Evolutionary conservation across 1,140 invertebrate species (phyloP).

Genomic region (Amyelois transitella): DNA sequence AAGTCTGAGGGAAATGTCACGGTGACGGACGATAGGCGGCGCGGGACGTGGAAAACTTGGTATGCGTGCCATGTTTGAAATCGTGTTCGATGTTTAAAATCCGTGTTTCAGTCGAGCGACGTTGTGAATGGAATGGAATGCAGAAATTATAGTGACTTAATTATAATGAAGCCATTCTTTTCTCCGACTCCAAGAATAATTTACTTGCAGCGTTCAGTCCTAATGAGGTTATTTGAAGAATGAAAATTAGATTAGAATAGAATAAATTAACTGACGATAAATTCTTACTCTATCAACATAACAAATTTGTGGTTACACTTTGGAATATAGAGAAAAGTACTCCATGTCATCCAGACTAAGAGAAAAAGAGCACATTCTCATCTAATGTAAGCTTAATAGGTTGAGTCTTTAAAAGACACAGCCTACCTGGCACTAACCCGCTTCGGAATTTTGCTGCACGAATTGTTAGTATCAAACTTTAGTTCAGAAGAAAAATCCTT

Average conservation of each 20-base stretch:
- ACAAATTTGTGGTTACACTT: too few species aligned
- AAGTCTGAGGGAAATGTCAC: conserved; percentile 49
- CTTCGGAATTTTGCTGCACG: too few species aligned
- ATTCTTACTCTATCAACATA: too few species aligned
- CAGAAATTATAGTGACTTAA: not conserved
- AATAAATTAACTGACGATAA: too few species aligned
- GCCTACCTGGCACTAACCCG: too few species aligned
- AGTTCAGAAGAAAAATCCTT: too few species aligned
- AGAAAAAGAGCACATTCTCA: too few species aligned
- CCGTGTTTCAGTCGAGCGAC: not conserved
- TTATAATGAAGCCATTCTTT: not conserved
- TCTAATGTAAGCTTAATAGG: too few species aligned
- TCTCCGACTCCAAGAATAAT: not conserved
- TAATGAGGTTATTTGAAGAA: not conserved
- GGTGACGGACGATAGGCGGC: conserved; percentile 20
- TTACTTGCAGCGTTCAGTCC: not conserved
- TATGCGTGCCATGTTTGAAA: not conserved
- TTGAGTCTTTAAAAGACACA: too few species aligned
- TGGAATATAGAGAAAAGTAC: too few species aligned
- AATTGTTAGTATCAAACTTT: too few species aligned
- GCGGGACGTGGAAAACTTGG: conserved; percentile 18
- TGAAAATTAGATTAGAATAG: not conserved
- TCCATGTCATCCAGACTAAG: too few species aligned
- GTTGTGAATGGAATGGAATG: not conserved
- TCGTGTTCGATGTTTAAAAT: conserved; percentile 4